Conservation (phyloP, 2,888 invertebrate genomes). For the Chirona hameri region DNA sequence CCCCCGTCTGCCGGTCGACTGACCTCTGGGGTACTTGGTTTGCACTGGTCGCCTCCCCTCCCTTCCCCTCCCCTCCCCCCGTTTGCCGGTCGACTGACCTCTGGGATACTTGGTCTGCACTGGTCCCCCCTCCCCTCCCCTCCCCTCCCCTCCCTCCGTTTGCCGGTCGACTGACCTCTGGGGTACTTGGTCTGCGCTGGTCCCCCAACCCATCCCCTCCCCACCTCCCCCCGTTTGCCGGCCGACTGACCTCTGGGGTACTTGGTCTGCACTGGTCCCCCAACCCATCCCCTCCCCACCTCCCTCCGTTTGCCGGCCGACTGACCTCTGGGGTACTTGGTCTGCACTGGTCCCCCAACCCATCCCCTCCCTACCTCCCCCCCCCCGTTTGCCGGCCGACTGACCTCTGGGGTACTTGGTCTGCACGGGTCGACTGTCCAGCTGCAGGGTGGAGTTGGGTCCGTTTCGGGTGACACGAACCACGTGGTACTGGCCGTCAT, state of each 20-base stretch:
- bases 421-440: slow-evolving; percentile 85
- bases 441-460: slow-evolving; percentile 82
- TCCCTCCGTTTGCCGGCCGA: too few species aligned
- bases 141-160: too few species aligned
- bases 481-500: slow-evolving; percentile 91
- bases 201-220: too few species aligned
- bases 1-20: too few species aligned
- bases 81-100: too few species aligned
- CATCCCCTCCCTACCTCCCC: too few species aligned
- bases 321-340: slow-evolving; percentile 78
- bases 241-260: slow-evolving; percentile 75
- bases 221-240: too few species aligned
- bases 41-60: slow-evolving; percentile 84
- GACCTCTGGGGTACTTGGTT: slow-evolving; percentile 80
- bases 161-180: too few species aligned
- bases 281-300: too few species aligned
- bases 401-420: slow-evolving; percentile 80
- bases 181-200: too few species aligned
- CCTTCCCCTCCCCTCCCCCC: too few species aligned
- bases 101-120: slow-evolving; percentile 77
- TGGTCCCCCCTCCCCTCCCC: too few species aligned
- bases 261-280: slow-evolving; percentile 71
- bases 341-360: slow-evolving; percentile 77
- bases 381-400: background rate
- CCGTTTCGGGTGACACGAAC: slow-evolving; percentile 83